Base-by-base conservation (phyloP, 2,113 vertebrate species). In the Mesitornis unicolor region DNA sequence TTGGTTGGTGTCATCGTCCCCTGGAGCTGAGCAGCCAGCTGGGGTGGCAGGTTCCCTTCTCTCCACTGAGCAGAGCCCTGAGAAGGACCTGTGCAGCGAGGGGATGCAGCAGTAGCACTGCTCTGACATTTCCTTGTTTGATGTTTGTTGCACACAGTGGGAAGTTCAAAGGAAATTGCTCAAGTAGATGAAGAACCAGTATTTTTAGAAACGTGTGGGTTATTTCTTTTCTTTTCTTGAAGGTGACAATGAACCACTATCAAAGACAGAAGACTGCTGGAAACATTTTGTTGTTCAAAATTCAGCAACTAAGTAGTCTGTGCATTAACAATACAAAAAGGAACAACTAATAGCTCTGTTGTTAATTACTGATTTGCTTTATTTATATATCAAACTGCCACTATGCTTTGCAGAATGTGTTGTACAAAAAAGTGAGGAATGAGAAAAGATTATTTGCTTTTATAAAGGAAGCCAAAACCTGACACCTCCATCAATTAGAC, bases 301-400 rank as follows among this genome's bases (percentile, higher is more conserved):
- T 81, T 88, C 79, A 77, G 38, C 43, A 68, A 6, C 60, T 74
- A 57, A 79, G 16, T 22, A 70, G 54, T 28, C n/a, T 25, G 10
- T 91, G 88, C 67, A 19, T 93, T 84, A 71, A 26, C 71, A 21
- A 3, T 33, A 57, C 67, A 80, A 31, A 48, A 84, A 76, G 29
- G 29, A 77, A 60, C 22, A 53, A 14, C 21, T 4, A 19, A 57
- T 18, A 36, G 35, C 67, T 77, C 70, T 1, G 3, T 50, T 87
- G 53, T 56, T 96, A 96, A 93, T 94, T 94, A 81, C 50, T 81
- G 48, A 85, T 89, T 76, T 56, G 42, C 69, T 96, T 93, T 63
- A 89, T 86, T 85, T 84, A 40, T 53, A 2, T 9, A 20, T 74
- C 77, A 91, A 54, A 70, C 61, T 75, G 38, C 14, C 47, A 20